Base-by-base conservation (phyloP, 1,140 invertebrate genomes). In the Paracyclopina nana region DNA sequence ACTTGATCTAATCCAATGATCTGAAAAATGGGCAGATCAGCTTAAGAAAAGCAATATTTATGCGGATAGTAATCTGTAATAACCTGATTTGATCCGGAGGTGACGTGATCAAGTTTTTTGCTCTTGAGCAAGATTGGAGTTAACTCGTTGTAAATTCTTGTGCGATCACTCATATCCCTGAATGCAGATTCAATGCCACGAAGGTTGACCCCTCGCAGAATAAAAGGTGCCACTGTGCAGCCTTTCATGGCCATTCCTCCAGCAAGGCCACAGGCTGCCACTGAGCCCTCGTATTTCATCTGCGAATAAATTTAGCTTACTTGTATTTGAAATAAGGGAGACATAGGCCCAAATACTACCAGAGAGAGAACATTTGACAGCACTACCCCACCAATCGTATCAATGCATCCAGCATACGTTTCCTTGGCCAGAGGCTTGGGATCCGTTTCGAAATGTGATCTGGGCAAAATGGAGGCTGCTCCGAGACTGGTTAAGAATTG, bases 291-390 rank as follows among this genome's bases (percentile, higher is more conserved):
- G 9, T 38, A 38, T 20, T 38, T 38, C n/a, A 20, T 38, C 4
- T 20, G n/a, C n/a, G n/a, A n/a, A n/a, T n/a, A n/a, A n/a, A n/a
- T n/a, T n/a, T n/a, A n/a, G n/a, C n/a, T n/a, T n/a, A n/a, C n/a
- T n/a, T n/a, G n/a, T n/a, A n/a, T n/a, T n/a, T n/a, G n/a, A n/a
- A n/a, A n/a, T n/a, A n/a, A n/a, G n/a, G n/a, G n/a, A n/a, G n/a
- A n/a, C n/a, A n/a, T n/a, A n/a, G n/a, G n/a, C n/a, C n/a, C n/a
- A n/a, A n/a, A n/a, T n/a, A n/a, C n/a, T n/a, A n/a, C n/a, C n/a
- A n/a, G n/a, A 38, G n/a, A 16, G 3, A 38, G 34, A 38, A 38
- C 34, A 38, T 38, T 38, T n/a, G 34, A n/a, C 34, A 38, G 20
- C 14, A 38, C 34, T 16, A 16, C 20, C 20, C 34, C 34, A 38